Conservation (phyloP, 2,113 vertebrate species). For the Lontra canadensis region DNA sequence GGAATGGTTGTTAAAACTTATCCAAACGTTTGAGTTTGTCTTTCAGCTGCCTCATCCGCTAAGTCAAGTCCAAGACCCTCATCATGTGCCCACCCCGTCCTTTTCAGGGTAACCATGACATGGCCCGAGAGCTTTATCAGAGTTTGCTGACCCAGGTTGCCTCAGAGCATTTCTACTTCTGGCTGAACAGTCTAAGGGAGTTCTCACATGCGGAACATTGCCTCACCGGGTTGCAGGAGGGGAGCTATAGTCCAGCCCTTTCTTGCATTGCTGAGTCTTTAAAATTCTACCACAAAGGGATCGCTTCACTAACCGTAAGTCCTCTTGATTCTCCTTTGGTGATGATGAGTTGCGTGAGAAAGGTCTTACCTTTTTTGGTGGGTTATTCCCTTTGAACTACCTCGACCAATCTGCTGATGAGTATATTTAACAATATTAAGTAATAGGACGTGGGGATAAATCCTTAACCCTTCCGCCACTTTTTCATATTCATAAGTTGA, state of each 20-base stretch:
- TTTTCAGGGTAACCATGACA: conserved; percentile 94
- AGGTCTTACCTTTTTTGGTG: not conserved
- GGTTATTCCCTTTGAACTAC: not conserved
- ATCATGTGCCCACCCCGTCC: not conserved
- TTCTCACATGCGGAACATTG: conserved; percentile 97
- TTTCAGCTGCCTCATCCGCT: not conserved
- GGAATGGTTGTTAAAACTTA: not conserved
- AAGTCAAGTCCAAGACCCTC: not conserved
- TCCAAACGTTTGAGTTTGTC: not conserved
- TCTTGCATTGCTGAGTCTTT: conserved; percentile 94
- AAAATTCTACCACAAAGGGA: conserved; percentile 97
- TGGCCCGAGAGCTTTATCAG: conserved; percentile 97
- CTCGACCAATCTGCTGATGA: not conserved
- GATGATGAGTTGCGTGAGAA: not conserved
- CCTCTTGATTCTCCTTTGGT: not conserved
- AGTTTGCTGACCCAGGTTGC: conserved; percentile 96
- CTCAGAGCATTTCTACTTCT: conserved; percentile 99
- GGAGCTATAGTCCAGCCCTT: conserved; percentile 92
- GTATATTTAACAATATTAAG: not conserved
- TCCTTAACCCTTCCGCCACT: not conserved
- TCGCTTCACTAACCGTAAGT: conserved; percentile 96
- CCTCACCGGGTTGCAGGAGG: conserved; percentile 91
- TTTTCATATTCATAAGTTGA: not conserved
- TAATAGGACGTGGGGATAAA: not conserved
- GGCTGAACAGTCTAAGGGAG: conserved; percentile 98